Conservation (phyloP, 2,797 vertebrate genomes). For the Arctocebus calabarensis region DNA sequence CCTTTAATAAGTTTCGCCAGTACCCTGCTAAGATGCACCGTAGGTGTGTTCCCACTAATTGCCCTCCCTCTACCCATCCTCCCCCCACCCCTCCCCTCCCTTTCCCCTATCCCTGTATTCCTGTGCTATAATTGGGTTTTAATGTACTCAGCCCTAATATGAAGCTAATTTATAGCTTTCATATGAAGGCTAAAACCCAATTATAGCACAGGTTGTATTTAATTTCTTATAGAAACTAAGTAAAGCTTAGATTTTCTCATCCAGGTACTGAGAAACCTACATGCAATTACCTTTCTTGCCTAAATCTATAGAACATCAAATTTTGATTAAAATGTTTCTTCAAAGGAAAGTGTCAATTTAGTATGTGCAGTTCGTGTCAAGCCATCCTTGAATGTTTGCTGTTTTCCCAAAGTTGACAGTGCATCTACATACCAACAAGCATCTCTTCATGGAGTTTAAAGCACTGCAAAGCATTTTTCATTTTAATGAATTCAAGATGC, state of each 20-base stretch:
- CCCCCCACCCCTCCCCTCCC: too few relatives aligned
- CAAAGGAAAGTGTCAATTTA: conserved; percentile 48
- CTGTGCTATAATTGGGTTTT: too few relatives aligned
- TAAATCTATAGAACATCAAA: conserved; percentile 64
- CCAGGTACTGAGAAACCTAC: background rate
- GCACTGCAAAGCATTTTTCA: background rate
- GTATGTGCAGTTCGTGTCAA: background rate
- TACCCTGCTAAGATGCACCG: too few relatives aligned
- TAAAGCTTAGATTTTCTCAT: conserved; percentile 4
- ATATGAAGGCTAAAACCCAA: too few relatives aligned
- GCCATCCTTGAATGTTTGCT: background rate
- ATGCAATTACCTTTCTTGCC: conserved; percentile 47
- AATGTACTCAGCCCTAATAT: too few relatives aligned
- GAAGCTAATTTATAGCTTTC: too few relatives aligned
- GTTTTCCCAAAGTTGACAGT: conserved; percentile 27
- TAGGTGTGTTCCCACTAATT: too few relatives aligned
- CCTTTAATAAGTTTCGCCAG: too few relatives aligned
- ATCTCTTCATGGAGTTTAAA: background rate
- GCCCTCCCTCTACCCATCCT: too few relatives aligned
- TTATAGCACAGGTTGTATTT: too few relatives aligned
- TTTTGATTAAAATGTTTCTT: conserved; percentile 57
- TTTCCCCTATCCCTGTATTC: too few relatives aligned
- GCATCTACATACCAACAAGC: background rate
- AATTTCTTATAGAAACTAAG: conserved; percentile 1
- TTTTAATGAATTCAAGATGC: background rate